These are phyloP conservation scores for Drosophila pachea DNA, from an alignment of 1,140 invertebrate genomes.

Conservation along the genomic window DNA sequence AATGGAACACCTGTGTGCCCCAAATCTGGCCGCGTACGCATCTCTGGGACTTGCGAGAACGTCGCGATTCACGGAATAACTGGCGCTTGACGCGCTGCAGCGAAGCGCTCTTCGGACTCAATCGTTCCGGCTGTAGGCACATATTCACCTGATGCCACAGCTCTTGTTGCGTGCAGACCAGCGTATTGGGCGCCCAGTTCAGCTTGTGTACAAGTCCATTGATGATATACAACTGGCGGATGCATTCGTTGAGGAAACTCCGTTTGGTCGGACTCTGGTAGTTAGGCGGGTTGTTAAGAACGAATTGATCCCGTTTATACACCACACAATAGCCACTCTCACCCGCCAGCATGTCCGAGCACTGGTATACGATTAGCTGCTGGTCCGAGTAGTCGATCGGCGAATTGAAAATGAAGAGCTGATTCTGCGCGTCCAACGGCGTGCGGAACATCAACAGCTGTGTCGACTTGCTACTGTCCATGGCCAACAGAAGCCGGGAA, in stretches of 20 bases:
- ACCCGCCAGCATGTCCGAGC: slow-evolving; percentile 1
- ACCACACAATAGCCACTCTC: slow-evolving; percentile 54
- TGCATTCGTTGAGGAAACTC: slow-evolving; percentile 64
- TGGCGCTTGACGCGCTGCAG: slow-evolving; percentile 61
- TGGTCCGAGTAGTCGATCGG: slow-evolving; percentile 53
- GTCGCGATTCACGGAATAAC: slow-evolving; percentile 44
- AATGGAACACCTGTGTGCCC: slow-evolving; percentile 40
- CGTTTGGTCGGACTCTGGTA: slow-evolving; percentile 54
- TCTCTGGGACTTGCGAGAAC: slow-evolving; percentile 24
- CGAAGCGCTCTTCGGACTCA: slow-evolving; percentile 4
- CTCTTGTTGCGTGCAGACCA: slow-evolving; percentile 19
- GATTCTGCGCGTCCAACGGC: slow-evolving; percentile 33
- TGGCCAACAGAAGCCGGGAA: slow-evolving; percentile 2
- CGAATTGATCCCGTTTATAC: slow-evolving; percentile 59
- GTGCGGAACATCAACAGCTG: slow-evolving; percentile 47
- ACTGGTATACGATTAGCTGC: slow-evolving; percentile 54
- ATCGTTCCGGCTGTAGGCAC: slow-evolving; percentile 44
- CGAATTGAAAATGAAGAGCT: slow-evolving; percentile 55
- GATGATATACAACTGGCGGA: slow-evolving; percentile 59
- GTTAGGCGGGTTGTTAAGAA: slow-evolving; percentile 57
- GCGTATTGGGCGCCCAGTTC: slow-evolving; percentile 35
- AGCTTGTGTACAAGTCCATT: slow-evolving; percentile 43
- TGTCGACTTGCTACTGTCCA: slow-evolving; percentile 34
- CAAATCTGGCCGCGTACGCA: slow-evolving; percentile 36
- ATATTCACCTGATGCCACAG: slow-evolving; percentile 55